Base-by-base conservation (phyloP, 2,797 vertebrate species). In the Varecia variegata region DNA sequence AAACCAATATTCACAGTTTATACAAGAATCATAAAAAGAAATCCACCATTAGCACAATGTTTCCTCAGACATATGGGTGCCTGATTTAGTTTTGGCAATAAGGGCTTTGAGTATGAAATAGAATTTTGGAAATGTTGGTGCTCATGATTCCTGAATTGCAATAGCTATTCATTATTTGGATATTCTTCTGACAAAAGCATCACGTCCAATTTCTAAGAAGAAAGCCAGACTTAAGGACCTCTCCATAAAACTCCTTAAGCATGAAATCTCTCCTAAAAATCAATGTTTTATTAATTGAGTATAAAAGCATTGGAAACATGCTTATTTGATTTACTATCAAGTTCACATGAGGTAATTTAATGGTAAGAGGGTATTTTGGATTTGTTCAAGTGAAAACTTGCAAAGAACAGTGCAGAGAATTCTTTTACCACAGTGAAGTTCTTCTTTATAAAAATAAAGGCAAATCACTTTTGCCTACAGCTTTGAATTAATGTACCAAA, bases 221-320 rank as follows among this genome's bases (percentile, higher is more conserved):
- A 95, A 89, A 95, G 35, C 2, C n/a, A 96, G 40, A 82, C 76
- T 68, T 88, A 81, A 95, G 12, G 21, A 15, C 91, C 40, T 23
- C 21, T 38, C 10, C 32, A 12, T 60, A 87, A 95, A 94, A 92
- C 14, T 38, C 54, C 14, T 30, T 67, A 38, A 35, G 30, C 50
- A 82, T 93, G 62, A 95, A 95, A 74, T 96, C 32, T 87, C 60
- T 93, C 32, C 65, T 90, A 92, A 35, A 96, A 87, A 89, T 89
- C 30, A 96, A 85, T 15, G 71, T 93, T 79, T 96, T 81, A 84
- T 89, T 85, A 89, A 92, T 79, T 94, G 58, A 93, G 32, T 45
- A 0, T 71, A 93, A 96, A 95, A 93, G 15, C 25, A 74, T 52
- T 74, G 65, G 62, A 77, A 89, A 62, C 13, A 85, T 77, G 45